phyloP scores from a whole-genome alignment of 2,797 vertebrate species.

The Pagetopsis macropterus region DNA sequence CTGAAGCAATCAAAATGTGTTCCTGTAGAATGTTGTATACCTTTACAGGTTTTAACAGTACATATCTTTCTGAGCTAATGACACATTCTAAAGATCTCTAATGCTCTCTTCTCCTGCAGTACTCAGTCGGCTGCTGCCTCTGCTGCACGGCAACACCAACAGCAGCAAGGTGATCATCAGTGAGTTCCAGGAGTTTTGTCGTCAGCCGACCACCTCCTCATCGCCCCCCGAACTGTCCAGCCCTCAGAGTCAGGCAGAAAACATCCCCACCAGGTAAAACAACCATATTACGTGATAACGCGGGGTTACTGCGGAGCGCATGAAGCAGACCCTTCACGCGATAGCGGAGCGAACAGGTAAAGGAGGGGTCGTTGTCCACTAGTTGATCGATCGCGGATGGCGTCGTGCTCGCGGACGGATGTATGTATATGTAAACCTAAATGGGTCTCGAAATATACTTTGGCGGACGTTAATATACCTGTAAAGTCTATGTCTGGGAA shows the following conservation, averaged over 20 bases:
- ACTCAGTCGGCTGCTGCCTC: constrained; percentile 88
- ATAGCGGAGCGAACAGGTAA: too few species aligned
- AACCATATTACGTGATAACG: neutral
- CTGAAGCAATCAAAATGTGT: neutral
- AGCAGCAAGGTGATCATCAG: constrained; percentile 94
- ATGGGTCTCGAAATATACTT: too few species aligned
- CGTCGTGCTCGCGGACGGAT: too few species aligned
- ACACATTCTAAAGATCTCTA: neutral
- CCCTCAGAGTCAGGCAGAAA: constrained; percentile 72
- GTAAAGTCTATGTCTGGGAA: too few species aligned
- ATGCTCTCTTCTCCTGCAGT: constrained; percentile 75
- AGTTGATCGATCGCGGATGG: too few species aligned
- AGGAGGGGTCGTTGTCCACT: too few species aligned
- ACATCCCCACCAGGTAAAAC: constrained; percentile 88
- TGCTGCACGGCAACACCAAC: constrained; percentile 94
- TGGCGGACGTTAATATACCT: too few species aligned
- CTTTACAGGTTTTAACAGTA: neutral
- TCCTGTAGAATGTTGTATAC: neutral
- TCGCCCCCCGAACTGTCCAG: constrained; percentile 69
- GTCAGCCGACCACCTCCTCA: constrained; percentile 69
- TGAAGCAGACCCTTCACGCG: too few species aligned
- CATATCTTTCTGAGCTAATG: neutral
- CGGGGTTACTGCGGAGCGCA: too few species aligned
- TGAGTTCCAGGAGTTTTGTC: constrained; percentile 94
- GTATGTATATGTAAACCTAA: too few species aligned